Evolutionary conservation across 2,113 vertebrate species (phyloP).

Genomic region (Melanostigma gelatinosum): DNA sequence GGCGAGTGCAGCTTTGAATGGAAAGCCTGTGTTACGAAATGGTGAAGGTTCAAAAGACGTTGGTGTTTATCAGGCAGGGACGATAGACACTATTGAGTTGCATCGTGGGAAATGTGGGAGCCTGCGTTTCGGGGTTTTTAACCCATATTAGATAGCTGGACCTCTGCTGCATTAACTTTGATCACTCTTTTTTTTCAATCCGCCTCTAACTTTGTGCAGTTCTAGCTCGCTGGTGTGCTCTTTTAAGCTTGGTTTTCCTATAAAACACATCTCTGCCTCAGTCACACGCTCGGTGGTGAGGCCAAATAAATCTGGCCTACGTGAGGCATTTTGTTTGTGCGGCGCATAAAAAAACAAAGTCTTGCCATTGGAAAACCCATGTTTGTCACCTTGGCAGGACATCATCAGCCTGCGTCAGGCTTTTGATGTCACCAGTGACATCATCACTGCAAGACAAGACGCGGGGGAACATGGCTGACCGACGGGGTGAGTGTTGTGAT

Average conservation of each 20-base stretch:
- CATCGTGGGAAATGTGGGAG: neutral
- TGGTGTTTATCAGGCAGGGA: neutral
- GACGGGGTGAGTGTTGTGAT: constrained; percentile 57
- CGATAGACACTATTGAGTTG: neutral
- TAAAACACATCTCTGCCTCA: constrained; percentile 1
- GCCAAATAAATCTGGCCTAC: constrained; percentile 12
- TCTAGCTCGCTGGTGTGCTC: neutral
- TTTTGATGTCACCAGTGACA: constrained; percentile 67
- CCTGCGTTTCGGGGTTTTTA: neutral
- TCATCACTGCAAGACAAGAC: constrained; percentile 68
- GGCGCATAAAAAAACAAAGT: constrained; percentile 38
- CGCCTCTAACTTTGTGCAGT: neutral
- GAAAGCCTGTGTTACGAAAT: neutral
- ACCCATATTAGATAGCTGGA: neutral
- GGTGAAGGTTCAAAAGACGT: neutral
- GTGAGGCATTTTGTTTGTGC: constrained; percentile 38
- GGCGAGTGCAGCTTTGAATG: neutral
- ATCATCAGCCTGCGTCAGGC: constrained; percentile 41
- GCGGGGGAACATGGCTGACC: constrained; percentile 47
- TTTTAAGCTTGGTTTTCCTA: neutral
- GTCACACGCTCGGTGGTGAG: neutral
- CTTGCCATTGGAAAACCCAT: constrained; percentile 35
- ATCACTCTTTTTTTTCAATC: neutral
- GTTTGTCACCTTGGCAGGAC: constrained; percentile 60
- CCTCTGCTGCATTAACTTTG: neutral